Evolutionary conservation across 2,888 invertebrate genomes (phyloP), one percentile per base, ranked within the genome.

Genomic region (Sialis fuliginosa): DNA sequence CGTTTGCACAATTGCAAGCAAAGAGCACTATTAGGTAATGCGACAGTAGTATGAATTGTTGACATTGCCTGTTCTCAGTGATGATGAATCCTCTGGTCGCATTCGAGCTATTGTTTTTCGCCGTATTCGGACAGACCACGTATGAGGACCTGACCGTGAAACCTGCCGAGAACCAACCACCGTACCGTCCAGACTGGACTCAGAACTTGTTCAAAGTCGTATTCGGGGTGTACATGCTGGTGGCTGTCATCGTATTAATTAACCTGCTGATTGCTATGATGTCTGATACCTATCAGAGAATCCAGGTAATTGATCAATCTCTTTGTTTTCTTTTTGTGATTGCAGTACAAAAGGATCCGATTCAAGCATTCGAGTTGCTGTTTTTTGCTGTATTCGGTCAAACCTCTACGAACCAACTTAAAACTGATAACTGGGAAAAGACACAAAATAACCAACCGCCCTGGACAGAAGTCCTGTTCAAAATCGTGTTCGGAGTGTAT

Each of bases 221-320:
- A 60, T 95, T 96, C 71, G 96, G 93, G 60, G 80, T 90, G 67
- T 97, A 96, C 79, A 84, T 96, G 81, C 81, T 96, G 79, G 91
- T 97, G 67, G 92, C 93, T 57, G 85, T 95, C 65, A 89, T 97
- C 70, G 96, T 97, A 65, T 81, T 97, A 62, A 91, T 96, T 72
- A 96, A 97, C 72, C 82, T 97, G 66, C 85, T 97, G 67, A 97
- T 97, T 79, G 97, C 97, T 74, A 96, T 97, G 96, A 96, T 97
- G 95, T 95, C 95, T 70, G 96, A 97, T 77, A 97, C 97, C 60
- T 97, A 98, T 71, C 96, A 97, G 69, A 81, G 95, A 63, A 96
- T 96, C 62, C 90, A 98, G 81, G 96, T 96, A 81, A 77, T 69
- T 51, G 54, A 52, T 54, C 57, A 54, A 56, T 61, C 47, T 48